A percentile compares a stretch with the other conserved stretches of the same genome.
These are phyloP conservation scores for Cerceris ruficornis DNA, from an alignment of 2,888 invertebrate genomes.

Conservation along the genomic window DNA sequence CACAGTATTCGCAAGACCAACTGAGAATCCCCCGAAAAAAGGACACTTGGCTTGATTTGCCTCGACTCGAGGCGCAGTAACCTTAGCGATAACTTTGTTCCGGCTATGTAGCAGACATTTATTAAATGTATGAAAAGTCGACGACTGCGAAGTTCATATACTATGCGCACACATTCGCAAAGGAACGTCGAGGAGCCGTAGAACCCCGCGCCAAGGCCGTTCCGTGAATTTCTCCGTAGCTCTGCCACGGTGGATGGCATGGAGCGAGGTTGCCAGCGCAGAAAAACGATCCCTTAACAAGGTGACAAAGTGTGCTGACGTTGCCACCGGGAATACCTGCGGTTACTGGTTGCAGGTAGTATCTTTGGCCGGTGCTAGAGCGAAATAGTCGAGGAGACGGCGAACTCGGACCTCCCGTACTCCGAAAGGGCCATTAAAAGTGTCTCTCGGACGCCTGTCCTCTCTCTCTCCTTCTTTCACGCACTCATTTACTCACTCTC, in stretches of 20 bases:
- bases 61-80: neutral
- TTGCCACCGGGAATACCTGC: constrained; percentile 66
- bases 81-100: neutral
- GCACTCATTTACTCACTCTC: too few species aligned
- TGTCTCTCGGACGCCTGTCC: constrained; percentile 35
- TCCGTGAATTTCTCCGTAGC: constrained; percentile 29
- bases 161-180: neutral
- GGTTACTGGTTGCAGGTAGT: constrained; percentile 45
- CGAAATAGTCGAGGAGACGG: constrained; percentile 45
- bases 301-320: constrained; percentile 70
- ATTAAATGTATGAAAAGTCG: constrained; percentile 13
- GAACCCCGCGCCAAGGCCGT: neutral
- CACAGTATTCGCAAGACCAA: neutral
- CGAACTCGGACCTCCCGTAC: constrained; percentile 28
- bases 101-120: constrained; percentile 1
- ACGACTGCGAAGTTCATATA: neutral
- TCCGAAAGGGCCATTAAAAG: constrained; percentile 53
- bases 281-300: constrained; percentile 68
- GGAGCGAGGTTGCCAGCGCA: constrained; percentile 24
- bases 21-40: too few species aligned
- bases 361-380: constrained; percentile 27
- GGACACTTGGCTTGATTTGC: neutral
- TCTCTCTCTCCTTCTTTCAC: too few species aligned
- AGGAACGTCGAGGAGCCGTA: neutral
- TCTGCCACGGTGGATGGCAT: constrained; percentile 2